These are phyloP conservation scores for Rhopilema esculentum DNA, from an alignment of 30 jellyfish, hydroid and myxozoan species.

Conservation along the genomic window DNA sequence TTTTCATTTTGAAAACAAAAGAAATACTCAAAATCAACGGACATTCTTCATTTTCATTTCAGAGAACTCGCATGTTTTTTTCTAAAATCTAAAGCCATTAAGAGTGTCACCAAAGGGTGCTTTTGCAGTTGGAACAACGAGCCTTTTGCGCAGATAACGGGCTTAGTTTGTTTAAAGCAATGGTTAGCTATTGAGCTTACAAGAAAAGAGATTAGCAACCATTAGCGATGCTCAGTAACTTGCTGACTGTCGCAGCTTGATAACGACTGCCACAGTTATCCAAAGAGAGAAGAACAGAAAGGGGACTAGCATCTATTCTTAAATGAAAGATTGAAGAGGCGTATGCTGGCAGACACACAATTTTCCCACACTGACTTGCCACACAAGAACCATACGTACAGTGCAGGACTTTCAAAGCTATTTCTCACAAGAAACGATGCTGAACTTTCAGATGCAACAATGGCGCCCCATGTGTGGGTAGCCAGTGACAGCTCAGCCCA, in stretches of 20 bases:
- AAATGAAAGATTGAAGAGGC: slow-evolving; percentile 7
- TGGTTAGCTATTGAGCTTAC: background rate
- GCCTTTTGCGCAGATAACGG: slow-evolving; percentile 41
- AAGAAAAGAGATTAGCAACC: slow-evolving; percentile 21
- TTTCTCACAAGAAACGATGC: background rate
- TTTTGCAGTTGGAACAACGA: slow-evolving; percentile 15
- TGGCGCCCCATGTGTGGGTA: background rate
- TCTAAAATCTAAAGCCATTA: background rate
- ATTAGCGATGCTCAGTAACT: background rate
- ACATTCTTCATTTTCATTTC: background rate
- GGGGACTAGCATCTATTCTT: background rate
- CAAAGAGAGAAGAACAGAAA: background rate
- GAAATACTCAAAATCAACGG: background rate
- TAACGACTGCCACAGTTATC: slow-evolving; percentile 19
- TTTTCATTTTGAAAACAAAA: background rate
- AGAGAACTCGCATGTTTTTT: background rate
- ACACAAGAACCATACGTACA: background rate
- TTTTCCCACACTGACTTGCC: slow-evolving; percentile 49
- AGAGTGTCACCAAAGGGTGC: background rate
- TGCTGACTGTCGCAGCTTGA: slow-evolving; percentile 43
- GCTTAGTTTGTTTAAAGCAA: slow-evolving; percentile 14
- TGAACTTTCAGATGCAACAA: background rate
- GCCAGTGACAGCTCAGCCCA: background rate
- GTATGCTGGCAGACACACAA: slow-evolving; percentile 35
- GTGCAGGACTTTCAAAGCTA: background rate